Evolutionary conservation across 1,140 invertebrate species (phyloP).

Genomic region (Brachionus plicatilis): DNA sequence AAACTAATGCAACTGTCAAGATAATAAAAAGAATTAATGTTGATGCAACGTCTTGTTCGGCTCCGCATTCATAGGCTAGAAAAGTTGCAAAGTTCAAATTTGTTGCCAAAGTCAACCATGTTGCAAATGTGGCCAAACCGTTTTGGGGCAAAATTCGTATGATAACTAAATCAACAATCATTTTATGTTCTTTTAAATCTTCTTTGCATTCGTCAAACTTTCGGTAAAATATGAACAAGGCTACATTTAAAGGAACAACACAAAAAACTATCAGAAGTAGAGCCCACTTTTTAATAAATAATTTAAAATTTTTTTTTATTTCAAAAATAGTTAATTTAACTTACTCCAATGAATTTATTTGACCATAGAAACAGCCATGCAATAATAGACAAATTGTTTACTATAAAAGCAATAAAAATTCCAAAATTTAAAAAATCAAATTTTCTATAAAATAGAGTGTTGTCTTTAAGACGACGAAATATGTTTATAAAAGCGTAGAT

Average conservation of each 20-base stretch:
- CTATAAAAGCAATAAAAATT: conserved; percentile 44
- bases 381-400: conserved; percentile 46
- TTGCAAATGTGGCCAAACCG: conserved; percentile 49
- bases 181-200: neutral
- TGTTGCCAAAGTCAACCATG: conserved; percentile 49
- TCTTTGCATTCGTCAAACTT: neutral
- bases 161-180: conserved; percentile 45
- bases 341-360: conserved; percentile 43
- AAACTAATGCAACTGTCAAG: conserved; percentile 42
- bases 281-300: conserved; percentile 34
- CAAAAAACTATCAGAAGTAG: conserved; percentile 15
- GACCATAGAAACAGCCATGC: conserved; percentile 50
- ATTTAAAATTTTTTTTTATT: neutral
- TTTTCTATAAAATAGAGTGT: conserved; percentile 42
- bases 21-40: conserved; percentile 44
- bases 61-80: conserved; percentile 43
- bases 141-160: conserved; percentile 49
- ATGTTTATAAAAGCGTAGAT: conserved; percentile 46
- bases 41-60: conserved; percentile 40
- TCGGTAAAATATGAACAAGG: conserved; percentile 6
- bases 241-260: neutral
- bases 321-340: too few species aligned
- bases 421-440: conserved; percentile 44
- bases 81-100: conserved; percentile 47
- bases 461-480: conserved; percentile 43